Percentiles rank a stretch among this genome's conserved stretches.
phyloP scores from a whole-genome alignment of 2,888 invertebrate genomes.

The Polylopha cassiicola region DNA sequence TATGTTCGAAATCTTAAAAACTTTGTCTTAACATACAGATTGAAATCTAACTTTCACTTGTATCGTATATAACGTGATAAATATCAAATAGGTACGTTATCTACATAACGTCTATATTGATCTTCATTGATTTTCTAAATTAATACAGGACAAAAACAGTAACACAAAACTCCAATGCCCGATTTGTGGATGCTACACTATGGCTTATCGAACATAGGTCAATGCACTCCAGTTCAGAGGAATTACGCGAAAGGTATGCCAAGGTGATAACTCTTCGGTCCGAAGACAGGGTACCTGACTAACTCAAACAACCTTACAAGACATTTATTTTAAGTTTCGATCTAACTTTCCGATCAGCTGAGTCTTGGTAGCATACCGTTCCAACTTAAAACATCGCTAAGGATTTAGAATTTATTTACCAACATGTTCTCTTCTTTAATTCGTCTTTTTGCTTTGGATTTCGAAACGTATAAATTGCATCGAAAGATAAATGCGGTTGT shows the following conservation, averaged over 20 bases:
- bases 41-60: no score
- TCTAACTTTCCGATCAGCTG: no score
- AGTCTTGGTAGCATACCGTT: no score
- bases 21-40: no score
- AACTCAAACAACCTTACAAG: constrained; percentile 1
- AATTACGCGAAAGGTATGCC: constrained; percentile 58
- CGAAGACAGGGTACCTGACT: constrained; percentile 38
- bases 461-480: no score
- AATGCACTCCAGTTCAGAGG: constrained; percentile 50
- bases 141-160: constrained; percentile 9
- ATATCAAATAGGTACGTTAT: no score
- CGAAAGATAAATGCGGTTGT: not conserved
- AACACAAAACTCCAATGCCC: constrained; percentile 14
- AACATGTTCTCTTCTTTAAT: constrained; percentile 7
- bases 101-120: constrained; percentile 11
- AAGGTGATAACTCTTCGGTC: constrained; percentile 53
- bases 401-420: no score
- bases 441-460: constrained; percentile 6
- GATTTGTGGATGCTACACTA: constrained; percentile 27
- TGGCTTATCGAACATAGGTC: constrained; percentile 47
- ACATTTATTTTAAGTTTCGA: no score
- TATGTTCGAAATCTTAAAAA: no score
- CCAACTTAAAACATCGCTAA: no score
- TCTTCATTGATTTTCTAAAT: constrained; percentile 17
- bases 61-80: no score